Conservation (phyloP, 2,888 invertebrate species). For the Cerastis rubricosa region DNA sequence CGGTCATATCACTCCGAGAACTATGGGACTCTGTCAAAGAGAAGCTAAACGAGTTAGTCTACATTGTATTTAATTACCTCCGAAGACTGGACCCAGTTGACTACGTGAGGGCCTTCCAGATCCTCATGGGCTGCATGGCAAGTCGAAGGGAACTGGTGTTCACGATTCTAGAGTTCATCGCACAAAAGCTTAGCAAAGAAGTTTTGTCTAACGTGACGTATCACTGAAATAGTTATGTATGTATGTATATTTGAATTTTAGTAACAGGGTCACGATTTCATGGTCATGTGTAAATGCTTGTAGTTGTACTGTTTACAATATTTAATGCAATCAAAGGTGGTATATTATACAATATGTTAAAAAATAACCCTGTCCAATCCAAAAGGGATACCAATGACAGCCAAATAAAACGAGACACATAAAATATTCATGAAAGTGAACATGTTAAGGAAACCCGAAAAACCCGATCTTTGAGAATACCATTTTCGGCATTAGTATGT, state of each 20-base stretch:
- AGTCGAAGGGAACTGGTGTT: conserved; percentile 78
- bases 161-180: conserved; percentile 82
- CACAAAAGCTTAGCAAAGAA: conserved; percentile 77
- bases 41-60: conserved; percentile 78
- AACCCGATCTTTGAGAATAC: too few relatives aligned
- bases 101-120: conserved; percentile 75
- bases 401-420: too few relatives aligned
- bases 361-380: too few relatives aligned
- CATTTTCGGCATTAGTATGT: too few relatives aligned
- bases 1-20: conserved; percentile 79
- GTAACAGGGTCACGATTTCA: background rate
- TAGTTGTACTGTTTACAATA: conserved; percentile 7
- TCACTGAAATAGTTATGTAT: conserved; percentile 12
- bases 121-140: conserved; percentile 77
- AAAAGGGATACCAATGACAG: too few relatives aligned
- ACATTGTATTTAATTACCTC: conserved; percentile 82
- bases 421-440: too few relatives aligned
- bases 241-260: background rate
- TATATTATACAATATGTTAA: background rate
- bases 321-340: background rate
- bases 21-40: conserved; percentile 80
- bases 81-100: conserved; percentile 77
- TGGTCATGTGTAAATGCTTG: background rate
- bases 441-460: too few relatives aligned
- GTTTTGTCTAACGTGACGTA: conserved; percentile 76